Percentiles rank a stretch among this genome's conserved stretches.
phyloP scores from a whole-genome alignment of 2,113 vertebrate species.

The Etheostoma cragini region DNA sequence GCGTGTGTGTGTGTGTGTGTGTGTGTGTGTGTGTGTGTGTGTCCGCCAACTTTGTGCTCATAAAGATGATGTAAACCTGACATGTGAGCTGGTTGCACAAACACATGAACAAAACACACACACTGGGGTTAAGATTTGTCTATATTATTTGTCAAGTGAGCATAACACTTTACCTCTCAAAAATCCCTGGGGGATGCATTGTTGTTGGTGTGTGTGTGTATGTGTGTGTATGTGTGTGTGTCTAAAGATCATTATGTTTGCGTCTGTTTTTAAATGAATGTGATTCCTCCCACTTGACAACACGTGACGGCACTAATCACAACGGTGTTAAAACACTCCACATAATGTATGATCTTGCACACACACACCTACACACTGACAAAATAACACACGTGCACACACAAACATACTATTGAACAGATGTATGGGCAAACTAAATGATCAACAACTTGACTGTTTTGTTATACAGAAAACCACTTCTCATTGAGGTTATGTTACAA shows the following conservation, averaged over 20 bases:
- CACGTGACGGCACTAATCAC: conserved; percentile 71
- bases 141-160: conserved; percentile 66
- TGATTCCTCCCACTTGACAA: conserved; percentile 81
- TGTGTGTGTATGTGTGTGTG: conserved; percentile 34
- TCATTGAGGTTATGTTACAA: conserved; percentile 73
- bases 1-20: neutral
- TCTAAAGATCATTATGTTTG: conserved; percentile 64
- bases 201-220: conserved; percentile 31
- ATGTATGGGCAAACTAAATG: conserved; percentile 56
- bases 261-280: conserved; percentile 75
- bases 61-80: conserved; percentile 30
- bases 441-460: conserved; percentile 71
- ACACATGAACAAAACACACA: conserved; percentile 6
- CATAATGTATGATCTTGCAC: conserved; percentile 59
- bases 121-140: conserved; percentile 34
- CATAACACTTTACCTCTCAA: conserved; percentile 60
- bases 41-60: conserved; percentile 7
- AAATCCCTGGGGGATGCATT: conserved; percentile 65
- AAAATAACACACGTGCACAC: neutral
- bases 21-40: conserved; percentile 17
- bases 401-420: conserved; percentile 30
- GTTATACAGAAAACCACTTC: conserved; percentile 55
- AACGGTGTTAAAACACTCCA: conserved; percentile 76
- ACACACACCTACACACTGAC: conserved; percentile 50
- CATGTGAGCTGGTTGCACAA: conserved; percentile 4